These are phyloP conservation scores for Halocaridina rubra DNA, from an alignment of 2,888 invertebrate species.

Conservation along the genomic window DNA sequence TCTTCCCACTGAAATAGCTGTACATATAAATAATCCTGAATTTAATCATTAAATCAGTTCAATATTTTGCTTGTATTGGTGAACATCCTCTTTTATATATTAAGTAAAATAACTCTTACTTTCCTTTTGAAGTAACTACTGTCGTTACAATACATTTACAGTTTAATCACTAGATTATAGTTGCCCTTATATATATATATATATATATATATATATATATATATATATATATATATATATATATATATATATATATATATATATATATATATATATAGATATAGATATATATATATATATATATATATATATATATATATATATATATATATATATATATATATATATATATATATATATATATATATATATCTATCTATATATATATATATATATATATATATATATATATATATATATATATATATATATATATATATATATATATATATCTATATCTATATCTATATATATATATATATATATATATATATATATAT, in stretches of 20 bases:
- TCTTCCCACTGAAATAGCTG: too few relatives aligned
- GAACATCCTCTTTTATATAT: too few relatives aligned
- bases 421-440: constrained; percentile 1
- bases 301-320: constrained; percentile 14
- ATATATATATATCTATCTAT: neutral
- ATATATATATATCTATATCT: neutral
- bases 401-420: constrained; percentile 4
- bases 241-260: neutral
- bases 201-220: neutral
- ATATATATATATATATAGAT: neutral
- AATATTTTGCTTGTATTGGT: too few relatives aligned
- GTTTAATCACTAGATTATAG: neutral
- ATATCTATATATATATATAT: neutral
- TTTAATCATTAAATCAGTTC: too few relatives aligned
- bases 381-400: constrained; percentile 1
- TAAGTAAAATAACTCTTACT: too few relatives aligned
- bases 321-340: constrained; percentile 14
- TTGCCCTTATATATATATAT: neutral
- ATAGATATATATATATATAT: neutral
- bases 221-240: neutral
- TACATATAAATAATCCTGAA: too few relatives aligned
- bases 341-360: neutral
- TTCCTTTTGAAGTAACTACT: too few relatives aligned
- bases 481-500: too few relatives aligned
- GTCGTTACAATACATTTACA: neutral